These are phyloP conservation scores for Amazona guildingii DNA, from an alignment of 2,113 vertebrate genomes.

Conservation along the genomic window DNA sequence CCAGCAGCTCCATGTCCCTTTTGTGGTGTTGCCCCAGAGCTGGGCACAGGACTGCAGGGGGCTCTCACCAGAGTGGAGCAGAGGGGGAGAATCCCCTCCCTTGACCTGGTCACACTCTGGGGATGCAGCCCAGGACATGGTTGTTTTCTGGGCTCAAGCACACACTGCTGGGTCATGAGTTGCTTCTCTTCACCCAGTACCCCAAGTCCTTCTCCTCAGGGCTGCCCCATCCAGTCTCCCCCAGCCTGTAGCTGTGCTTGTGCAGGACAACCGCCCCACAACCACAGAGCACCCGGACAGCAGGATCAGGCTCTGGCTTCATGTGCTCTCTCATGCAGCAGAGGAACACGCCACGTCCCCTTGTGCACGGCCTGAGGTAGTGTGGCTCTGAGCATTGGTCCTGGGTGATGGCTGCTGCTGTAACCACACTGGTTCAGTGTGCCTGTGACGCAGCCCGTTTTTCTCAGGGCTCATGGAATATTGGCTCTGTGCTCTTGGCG, in stretches of 20 bases:
- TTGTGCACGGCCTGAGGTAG: fast-evolving
- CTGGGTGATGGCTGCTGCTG: background rate
- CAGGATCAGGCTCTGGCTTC: background rate
- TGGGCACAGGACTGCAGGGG: background rate
- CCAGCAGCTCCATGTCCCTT: background rate
- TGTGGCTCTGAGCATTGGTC: background rate
- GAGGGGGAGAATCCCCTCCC: background rate
- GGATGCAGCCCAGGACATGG: background rate
- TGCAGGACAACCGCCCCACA: background rate
- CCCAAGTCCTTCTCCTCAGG: background rate
- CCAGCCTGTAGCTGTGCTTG: background rate
- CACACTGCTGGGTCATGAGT: background rate
- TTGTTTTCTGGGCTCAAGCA: background rate
- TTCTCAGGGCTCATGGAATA: constrained; percentile 29
- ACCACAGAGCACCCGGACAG: fast-evolving
- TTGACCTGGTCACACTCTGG: background rate
- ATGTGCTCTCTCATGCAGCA: background rate
- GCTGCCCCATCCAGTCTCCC: background rate
- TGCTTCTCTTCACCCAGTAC: background rate
- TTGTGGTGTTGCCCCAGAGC: background rate
- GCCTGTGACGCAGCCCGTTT: background rate
- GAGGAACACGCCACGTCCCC: background rate
- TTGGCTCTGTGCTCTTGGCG: background rate
- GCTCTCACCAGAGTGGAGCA: background rate
- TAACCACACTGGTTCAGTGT: background rate